Evolutionary conservation across 2,797 vertebrate genomes (phyloP).

Genomic region (Characodon lateralis): DNA sequence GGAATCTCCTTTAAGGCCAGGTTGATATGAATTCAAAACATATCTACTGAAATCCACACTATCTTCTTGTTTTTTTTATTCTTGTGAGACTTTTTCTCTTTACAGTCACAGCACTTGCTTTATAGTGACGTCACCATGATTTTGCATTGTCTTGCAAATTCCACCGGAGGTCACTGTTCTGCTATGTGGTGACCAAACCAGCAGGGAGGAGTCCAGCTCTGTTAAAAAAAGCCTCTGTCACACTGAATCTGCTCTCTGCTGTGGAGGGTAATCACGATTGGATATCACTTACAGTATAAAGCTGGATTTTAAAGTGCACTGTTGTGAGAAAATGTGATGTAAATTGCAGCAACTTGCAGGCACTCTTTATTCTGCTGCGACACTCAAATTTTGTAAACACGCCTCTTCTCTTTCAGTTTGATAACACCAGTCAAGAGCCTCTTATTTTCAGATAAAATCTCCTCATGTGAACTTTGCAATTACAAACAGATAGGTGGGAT

Average conservation of each 20-base stretch:
- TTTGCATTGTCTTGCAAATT: constrained; percentile 39
- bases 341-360: constrained; percentile 13
- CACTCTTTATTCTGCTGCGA: constrained; percentile 26
- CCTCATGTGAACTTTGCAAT: constrained; percentile 68
- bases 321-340: constrained; percentile 9
- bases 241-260: constrained; percentile 24
- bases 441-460: constrained; percentile 52
- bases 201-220: constrained; percentile 47
- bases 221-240: constrained; percentile 17
- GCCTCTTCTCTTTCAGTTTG: constrained; percentile 11
- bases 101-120: constrained; percentile 3
- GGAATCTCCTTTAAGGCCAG: background rate
- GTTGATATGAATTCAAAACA: background rate
- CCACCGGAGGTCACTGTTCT: constrained; percentile 80
- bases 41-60: background rate
- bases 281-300: constrained; percentile 17
- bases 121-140: constrained; percentile 57
- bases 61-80: background rate
- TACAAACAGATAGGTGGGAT: constrained; percentile 52
- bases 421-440: constrained; percentile 42
- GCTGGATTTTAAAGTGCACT: constrained; percentile 20
- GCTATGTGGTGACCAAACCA: constrained; percentile 30
- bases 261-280: constrained; percentile 7
- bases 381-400: constrained; percentile 25
- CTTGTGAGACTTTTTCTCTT: background rate